Evolutionary conservation across 2,888 invertebrate species (phyloP).

Genomic region (Stenurella melanura): DNA sequence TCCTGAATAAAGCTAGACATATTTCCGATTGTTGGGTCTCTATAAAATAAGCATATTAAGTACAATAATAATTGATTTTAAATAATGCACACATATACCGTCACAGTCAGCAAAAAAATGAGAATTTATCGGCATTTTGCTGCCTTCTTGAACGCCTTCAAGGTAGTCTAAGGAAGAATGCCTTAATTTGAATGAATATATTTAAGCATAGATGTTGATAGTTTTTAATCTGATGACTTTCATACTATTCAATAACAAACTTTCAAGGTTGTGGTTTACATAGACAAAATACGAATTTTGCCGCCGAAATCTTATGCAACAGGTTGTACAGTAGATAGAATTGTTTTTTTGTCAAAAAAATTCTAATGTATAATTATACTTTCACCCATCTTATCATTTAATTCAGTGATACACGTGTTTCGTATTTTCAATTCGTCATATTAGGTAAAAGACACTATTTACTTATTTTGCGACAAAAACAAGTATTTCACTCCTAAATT

Average conservation of each 20-base stretch:
- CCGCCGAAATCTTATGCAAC: constrained; percentile 38
- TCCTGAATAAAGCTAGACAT: constrained; percentile 79
- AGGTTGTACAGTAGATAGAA: constrained; percentile 3
- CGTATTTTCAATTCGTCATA: background rate
- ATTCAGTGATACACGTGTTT: background rate
- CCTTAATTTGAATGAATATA: constrained; percentile 7
- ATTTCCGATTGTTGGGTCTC: constrained; percentile 73
- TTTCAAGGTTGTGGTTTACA: constrained; percentile 60
- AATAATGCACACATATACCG: constrained; percentile 12
- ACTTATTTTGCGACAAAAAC: no score
- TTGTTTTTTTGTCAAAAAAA: background rate
- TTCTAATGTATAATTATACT: background rate
- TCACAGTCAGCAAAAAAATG: constrained; percentile 44
- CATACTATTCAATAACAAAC: constrained; percentile 63
- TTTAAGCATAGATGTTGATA: constrained; percentile 18
- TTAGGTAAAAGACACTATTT: background rate
- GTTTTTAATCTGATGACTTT: constrained; percentile 62
- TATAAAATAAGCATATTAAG: constrained; percentile 47
- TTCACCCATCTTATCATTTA: background rate
- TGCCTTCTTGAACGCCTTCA: background rate
- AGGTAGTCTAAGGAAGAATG: background rate
- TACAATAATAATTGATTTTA: background rate
- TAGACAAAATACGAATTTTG: constrained; percentile 37
- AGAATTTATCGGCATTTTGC: constrained; percentile 7
- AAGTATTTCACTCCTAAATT: background rate